Base-by-base conservation (phyloP, 2,797 vertebrate species). In the Microcaecilia unicolor region DNA sequence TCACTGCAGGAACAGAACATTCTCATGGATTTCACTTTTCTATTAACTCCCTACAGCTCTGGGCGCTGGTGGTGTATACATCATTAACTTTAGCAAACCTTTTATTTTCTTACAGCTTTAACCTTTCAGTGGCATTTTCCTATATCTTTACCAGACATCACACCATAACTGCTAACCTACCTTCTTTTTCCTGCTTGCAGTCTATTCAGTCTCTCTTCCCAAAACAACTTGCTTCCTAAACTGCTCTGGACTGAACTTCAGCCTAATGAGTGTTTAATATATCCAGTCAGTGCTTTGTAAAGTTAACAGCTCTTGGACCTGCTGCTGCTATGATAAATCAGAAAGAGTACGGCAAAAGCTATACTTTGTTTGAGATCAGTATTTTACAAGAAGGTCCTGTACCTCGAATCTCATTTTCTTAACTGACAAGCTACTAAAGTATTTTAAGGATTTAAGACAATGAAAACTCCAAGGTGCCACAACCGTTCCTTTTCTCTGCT, bases 1-100 rank as follows among this genome's bases (percentile, higher is more conserved):
- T 66, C 66, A 42, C 74, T 40, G 57, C 67, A 24, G 34, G 74
- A 61, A 51, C 48, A 58, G 62, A 57, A 55, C 29, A 38, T 67
- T 72, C 68, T 61, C 47, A 42, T 54, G 52, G 67, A 76, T 58
- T 51, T 55, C 52, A 22, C 37, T 51, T 32, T 21, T 31, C 48
- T 47, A 8, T 58, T 49, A 20, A 34, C 25, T 61, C 49, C 42
- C 47, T 43, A 41, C 28, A 39, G 51, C 48, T 29, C 24, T 15
- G 25, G 20, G 26, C 22, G 27, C 37, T 29, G 25, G 4, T 6
- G 17, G 34, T 52, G 10, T 0, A 8, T 37, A 15, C 34, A 51
- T 52, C 49, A 48, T 48, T 42, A 37, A 45, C 30, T 44, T 20
- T 25, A 11, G 25, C 8, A 19, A 3, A 34, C 22, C 13, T 29